Conservation (phyloP, 2,113 vertebrate genomes). For the Sapayoa aenigma region DNA sequence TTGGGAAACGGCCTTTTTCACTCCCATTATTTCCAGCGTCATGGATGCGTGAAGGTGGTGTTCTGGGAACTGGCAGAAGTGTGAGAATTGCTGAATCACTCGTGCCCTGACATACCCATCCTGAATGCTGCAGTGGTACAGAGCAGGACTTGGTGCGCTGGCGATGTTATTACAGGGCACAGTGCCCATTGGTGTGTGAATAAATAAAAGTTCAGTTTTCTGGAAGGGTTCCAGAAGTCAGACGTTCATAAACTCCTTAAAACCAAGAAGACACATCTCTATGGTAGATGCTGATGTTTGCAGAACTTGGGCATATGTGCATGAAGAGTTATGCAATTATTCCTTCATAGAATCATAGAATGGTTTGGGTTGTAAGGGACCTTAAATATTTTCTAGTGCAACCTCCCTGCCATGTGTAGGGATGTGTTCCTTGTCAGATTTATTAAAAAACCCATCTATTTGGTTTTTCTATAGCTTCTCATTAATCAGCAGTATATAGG, state of each 20-base stretch:
- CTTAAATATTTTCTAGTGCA: neutral
- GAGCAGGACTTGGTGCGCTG: neutral
- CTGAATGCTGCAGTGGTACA: neutral
- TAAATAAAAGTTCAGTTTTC: neutral
- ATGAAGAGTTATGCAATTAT: neutral
- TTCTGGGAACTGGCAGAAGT: neutral
- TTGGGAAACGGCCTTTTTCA: slow-evolving; percentile 2
- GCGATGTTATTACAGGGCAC: neutral
- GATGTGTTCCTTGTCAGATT: neutral
- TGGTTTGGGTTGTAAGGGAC: neutral
- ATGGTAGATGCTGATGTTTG: neutral
- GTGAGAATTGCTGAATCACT: slow-evolving; percentile 28
- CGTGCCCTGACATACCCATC: neutral
- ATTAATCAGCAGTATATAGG: neutral
- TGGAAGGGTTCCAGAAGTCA: neutral
- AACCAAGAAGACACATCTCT: fast-evolving
- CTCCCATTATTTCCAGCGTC: slow-evolving; percentile 20
- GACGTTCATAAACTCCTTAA: neutral
- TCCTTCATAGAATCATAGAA: neutral
- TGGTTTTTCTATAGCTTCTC: neutral
- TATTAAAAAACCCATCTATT: neutral
- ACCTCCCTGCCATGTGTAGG: neutral
- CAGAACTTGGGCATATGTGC: neutral
- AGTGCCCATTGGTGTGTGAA: neutral
- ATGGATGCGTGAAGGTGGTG: neutral